phyloP scores from a whole-genome alignment of 2,113 vertebrate genomes.

The Gymnocephalus cernua region DNA sequence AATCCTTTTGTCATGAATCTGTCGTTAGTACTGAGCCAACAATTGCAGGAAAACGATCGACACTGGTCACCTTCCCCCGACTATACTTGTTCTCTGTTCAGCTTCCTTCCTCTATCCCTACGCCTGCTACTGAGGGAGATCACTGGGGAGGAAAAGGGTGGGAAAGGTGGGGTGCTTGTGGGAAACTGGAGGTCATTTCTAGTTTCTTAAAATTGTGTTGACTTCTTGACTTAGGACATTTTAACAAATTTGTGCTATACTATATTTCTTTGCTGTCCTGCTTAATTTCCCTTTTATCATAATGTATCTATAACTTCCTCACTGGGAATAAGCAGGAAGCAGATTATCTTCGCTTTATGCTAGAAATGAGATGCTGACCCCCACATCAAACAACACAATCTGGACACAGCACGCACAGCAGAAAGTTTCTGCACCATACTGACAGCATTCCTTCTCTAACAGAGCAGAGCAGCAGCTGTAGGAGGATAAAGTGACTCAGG shows the following conservation, averaged over 20 bases:
- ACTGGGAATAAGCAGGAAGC: constrained; percentile 59
- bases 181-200: constrained; percentile 40
- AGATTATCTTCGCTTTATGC: constrained; percentile 15
- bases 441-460: constrained; percentile 25
- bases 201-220: constrained; percentile 30
- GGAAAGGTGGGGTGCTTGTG: neutral
- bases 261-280: neutral
- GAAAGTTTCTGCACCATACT: constrained; percentile 28
- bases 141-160: constrained; percentile 59
- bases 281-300: constrained; percentile 10
- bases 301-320: constrained; percentile 3
- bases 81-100: constrained; percentile 7
- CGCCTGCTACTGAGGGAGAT: neutral
- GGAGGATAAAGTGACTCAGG: constrained; percentile 42
- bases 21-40: constrained; percentile 39
- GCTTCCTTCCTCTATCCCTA: constrained; percentile 55
- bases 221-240: constrained; percentile 39
- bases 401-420: constrained; percentile 16
- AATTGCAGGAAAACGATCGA: constrained; percentile 48
- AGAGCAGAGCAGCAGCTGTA: constrained; percentile 46
- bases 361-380: neutral
- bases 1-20: constrained; percentile 28
- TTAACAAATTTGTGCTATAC: neutral
- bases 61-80: neutral
- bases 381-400: constrained; percentile 26